Base-by-base conservation (phyloP, 2,888 invertebrate genomes). In the Muschampia plurimacula region DNA sequence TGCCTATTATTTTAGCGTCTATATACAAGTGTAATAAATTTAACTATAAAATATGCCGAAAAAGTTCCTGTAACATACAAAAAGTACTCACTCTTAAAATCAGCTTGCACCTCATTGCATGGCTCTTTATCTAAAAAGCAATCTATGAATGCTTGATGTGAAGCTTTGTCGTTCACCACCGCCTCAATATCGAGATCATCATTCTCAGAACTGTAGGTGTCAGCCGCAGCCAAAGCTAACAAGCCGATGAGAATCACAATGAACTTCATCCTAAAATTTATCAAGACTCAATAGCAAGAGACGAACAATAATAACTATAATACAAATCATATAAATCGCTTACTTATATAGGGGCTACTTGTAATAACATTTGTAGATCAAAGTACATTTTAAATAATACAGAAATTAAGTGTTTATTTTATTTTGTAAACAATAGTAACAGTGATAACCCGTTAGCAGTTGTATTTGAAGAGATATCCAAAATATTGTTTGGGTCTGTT, bases 41-140 rank as follows among this genome's bases (percentile, higher is more conserved):
- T 39, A 39, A 7, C 7, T 39, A 4, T 39, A 6, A 39, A 39
- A 6, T 7, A 4, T 39, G 39, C 7, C 7, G 7, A 4, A 39
- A 7, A 39, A 2, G 39, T 6, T 39, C 39, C 39, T 6, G 7
- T 39, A 6, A 39, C 39, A 6, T 46, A 9, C 3, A 46, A 32
- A 22, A 44, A 8, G 22, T 39, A 84, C 90, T 86, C 78, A 92
- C 92, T 88, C 81, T 89, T 91, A 74, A 91, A 91, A 73, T 82
- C 81, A 4, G 70, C 77, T 62, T 83, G 69, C 0, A 85, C 75
- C 0, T 77, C 79, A 28, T 83, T 69, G 73, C 92, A 93, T 0
- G 74, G 9, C 2, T 74, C 77, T n/a, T 77, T 83, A n/a, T 86
- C 86, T 44, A 83, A 72, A 75, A 92, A 91, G 76, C 92, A 92